Conservation (phyloP, 2,888 invertebrate species). For the Ochlodes sylvanus region DNA sequence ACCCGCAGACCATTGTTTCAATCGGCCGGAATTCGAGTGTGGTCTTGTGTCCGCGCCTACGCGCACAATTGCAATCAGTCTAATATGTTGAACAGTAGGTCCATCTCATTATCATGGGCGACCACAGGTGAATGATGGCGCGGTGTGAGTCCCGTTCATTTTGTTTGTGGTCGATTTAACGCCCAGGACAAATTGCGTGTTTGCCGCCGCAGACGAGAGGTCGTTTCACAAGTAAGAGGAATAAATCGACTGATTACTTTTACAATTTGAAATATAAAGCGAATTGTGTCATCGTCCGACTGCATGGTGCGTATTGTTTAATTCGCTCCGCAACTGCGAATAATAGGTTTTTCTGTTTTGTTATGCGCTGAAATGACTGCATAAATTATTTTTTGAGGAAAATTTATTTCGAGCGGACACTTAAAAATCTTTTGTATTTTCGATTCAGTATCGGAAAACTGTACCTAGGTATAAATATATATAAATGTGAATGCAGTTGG, state of each 20-base stretch:
- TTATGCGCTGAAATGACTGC: constrained; percentile 46
- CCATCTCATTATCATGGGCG: constrained; percentile 83
- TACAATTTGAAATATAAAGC: constrained; percentile 65
- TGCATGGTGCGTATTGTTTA: constrained; percentile 44
- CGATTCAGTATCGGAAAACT: constrained; percentile 12
- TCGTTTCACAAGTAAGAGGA: constrained; percentile 70
- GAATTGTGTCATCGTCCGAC: constrained; percentile 55
- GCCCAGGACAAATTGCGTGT: constrained; percentile 82
- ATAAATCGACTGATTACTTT: constrained; percentile 72
- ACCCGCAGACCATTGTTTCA: constrained; percentile 54
- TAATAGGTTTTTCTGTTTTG: constrained; percentile 47
- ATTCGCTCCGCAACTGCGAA: constrained; percentile 47
- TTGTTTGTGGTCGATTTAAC: constrained; percentile 85
- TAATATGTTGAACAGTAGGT: constrained; percentile 82
- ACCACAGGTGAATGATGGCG: constrained; percentile 84
- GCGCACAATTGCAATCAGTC: constrained; percentile 80
- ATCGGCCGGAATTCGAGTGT: constrained; percentile 57
- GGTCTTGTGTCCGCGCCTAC: constrained; percentile 60
- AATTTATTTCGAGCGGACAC: constrained; percentile 38
- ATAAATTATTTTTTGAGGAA: constrained; percentile 46
- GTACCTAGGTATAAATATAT: neutral
- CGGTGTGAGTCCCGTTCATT: constrained; percentile 70
- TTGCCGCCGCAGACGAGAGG: constrained; percentile 76
- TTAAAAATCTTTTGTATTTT: constrained; percentile 33
- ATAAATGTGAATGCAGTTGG: constrained; percentile 9